Evolutionary conservation across 53 echinoderm and acorn worm genomes (phyloP).

Genomic region (Apostichopus leukothele): DNA sequence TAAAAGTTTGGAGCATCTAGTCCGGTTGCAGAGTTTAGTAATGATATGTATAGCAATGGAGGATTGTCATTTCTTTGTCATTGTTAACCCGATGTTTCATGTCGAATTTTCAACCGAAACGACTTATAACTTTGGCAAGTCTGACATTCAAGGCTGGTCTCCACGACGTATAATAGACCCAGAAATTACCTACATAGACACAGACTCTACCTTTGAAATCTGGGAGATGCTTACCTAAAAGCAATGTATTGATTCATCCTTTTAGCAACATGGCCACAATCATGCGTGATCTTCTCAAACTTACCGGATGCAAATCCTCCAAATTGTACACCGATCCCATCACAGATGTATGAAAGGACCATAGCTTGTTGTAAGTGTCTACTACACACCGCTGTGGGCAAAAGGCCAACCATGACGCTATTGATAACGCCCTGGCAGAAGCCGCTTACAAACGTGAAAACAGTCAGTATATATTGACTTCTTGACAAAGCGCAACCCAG

Average conservation of each 20-base stretch:
- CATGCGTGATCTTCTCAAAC: background rate
- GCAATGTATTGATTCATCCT: background rate
- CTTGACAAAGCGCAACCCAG: background rate
- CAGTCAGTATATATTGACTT: background rate
- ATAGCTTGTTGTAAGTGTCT: background rate
- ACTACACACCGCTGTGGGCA: background rate
- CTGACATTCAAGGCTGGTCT: background rate
- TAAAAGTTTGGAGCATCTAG: no score
- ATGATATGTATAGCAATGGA: no score
- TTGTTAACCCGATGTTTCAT: no score
- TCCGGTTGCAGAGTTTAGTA: no score
- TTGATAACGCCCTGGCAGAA: background rate
- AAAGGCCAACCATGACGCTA: background rate
- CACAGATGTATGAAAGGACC: background rate
- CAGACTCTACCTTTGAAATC: background rate
- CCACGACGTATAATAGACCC: background rate
- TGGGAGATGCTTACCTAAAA: background rate
- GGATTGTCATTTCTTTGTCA: no score
- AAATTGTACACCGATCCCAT: background rate
- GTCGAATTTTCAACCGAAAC: background rate
- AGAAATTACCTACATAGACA: background rate
- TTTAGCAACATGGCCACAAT: no score
- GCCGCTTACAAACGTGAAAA: background rate
- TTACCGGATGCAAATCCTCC: slow-evolving; percentile 5
- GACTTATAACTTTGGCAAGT: background rate